Conservation (phyloP, 1,140 invertebrate genomes). For the Chironomus striatipennis region DNA sequence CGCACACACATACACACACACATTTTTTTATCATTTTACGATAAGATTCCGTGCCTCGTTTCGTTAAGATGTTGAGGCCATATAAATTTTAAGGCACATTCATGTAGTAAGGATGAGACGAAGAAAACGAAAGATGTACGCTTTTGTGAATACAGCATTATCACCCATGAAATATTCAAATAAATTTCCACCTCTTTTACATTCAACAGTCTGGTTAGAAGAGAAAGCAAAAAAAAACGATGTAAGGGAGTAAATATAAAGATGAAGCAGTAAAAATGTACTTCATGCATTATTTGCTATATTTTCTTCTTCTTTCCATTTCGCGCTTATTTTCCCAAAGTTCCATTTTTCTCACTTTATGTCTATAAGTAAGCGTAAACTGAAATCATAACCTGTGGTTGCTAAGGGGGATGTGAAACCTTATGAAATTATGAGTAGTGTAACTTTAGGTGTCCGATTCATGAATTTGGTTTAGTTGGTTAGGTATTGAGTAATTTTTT, state of each 20-base stretch:
- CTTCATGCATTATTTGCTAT: not conserved
- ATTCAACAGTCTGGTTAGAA: not conserved
- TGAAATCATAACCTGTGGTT: too few relatives aligned
- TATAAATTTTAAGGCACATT: constrained; percentile 14
- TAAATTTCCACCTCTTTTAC: constrained; percentile 13
- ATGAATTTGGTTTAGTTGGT: too few relatives aligned
- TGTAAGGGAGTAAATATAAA: not conserved
- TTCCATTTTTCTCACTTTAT: not conserved
- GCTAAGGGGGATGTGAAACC: too few relatives aligned
- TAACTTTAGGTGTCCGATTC: too few relatives aligned
- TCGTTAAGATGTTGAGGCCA: not conserved
- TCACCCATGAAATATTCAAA: constrained; percentile 13
- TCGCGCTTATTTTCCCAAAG: not conserved
- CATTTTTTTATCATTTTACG: constrained; percentile 3
- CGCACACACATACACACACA: too few relatives aligned
- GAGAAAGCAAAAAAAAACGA: not conserved
- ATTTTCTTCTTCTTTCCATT: not conserved
- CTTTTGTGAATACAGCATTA: constrained; percentile 2
- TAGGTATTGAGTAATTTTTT: too few relatives aligned
- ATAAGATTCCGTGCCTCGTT: not conserved
- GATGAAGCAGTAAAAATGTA: not conserved
- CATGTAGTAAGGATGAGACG: not conserved
- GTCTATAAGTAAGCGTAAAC: not conserved
- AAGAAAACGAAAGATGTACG: not conserved
- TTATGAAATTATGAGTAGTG: too few relatives aligned